phyloP scores from a whole-genome alignment of 37 sponge, comb jelly and placozoan species.

The Cladorhizidae sp. region DNA sequence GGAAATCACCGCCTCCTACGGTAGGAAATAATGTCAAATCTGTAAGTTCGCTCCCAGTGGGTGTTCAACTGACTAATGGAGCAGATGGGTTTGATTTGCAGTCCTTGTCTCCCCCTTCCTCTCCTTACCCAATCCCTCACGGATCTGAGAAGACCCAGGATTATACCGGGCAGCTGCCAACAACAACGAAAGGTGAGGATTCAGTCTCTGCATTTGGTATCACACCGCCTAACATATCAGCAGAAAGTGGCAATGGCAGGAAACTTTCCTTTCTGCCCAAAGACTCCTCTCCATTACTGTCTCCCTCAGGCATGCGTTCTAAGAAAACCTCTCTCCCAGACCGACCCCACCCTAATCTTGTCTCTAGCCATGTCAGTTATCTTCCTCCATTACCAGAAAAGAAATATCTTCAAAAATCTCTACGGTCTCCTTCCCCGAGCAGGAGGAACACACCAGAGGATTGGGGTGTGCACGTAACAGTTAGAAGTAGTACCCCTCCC shows the following conservation, averaged over 20 bases:
- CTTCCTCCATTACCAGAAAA: background rate
- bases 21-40: no score
- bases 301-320: constrained; percentile 8
- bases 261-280: background rate
- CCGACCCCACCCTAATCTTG: background rate
- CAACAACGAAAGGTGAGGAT: constrained; percentile 13
- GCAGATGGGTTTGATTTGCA: no score
- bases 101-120: background rate
- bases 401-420: background rate
- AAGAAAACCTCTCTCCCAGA: background rate
- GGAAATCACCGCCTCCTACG: no score
- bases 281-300: background rate
- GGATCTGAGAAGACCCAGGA: no score
- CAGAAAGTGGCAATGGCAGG: background rate
- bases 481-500: no score
- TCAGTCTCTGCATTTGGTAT: constrained; percentile 13
- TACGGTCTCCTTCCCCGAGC: background rate
- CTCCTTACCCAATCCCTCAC: no score
- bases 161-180: background rate
- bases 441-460: background rate
- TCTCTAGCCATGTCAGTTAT: background rate
- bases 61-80: no score
- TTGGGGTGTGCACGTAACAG: background rate
- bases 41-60: no score
- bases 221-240: constrained; percentile 21